A percentile compares a stretch with the other conserved stretches of the same genome.
Evolutionary conservation across 2,888 invertebrate species (phyloP).

Genomic region (Parasteatoda lunata): DNA sequence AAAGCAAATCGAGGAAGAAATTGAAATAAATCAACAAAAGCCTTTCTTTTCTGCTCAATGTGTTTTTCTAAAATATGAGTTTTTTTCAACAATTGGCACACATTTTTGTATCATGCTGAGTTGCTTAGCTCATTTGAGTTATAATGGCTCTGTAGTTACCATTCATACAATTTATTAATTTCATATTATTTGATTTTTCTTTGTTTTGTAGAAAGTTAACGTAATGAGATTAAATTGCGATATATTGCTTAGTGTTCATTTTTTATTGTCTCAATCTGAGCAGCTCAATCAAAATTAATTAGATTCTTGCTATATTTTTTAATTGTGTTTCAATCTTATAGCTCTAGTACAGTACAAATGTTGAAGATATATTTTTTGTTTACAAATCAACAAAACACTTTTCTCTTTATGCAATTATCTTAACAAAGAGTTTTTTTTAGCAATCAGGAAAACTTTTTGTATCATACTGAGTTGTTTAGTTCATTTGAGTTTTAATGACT

Average conservation of each 20-base stretch:
- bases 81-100: neutral
- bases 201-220: too few species aligned
- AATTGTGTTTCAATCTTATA: too few species aligned
- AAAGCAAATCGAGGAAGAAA: slow-evolving; percentile 11
- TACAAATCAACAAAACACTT: slow-evolving; percentile 26
- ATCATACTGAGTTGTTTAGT: neutral
- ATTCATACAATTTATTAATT: too few species aligned
- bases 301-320: too few species aligned
- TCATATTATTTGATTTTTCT: too few species aligned
- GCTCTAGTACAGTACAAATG: too few species aligned
- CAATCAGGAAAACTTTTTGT: neutral
- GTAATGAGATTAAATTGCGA: too few species aligned
- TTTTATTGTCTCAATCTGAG: too few species aligned
- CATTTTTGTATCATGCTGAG: neutral
- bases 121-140: neutral
- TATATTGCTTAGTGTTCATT: too few species aligned
- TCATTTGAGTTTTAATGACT: neutral
- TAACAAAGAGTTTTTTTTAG: neutral
- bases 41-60: slow-evolving; percentile 7
- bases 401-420: slow-evolving; percentile 3
- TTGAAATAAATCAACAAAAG: slow-evolving; percentile 37
- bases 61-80: neutral
- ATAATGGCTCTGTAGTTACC: too few species aligned
- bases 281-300: too few species aligned
- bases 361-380: too few species aligned